Evolutionary conservation across 2,113 vertebrate genomes (phyloP).

Genomic region (Ceyx cyanopectus): DNA sequence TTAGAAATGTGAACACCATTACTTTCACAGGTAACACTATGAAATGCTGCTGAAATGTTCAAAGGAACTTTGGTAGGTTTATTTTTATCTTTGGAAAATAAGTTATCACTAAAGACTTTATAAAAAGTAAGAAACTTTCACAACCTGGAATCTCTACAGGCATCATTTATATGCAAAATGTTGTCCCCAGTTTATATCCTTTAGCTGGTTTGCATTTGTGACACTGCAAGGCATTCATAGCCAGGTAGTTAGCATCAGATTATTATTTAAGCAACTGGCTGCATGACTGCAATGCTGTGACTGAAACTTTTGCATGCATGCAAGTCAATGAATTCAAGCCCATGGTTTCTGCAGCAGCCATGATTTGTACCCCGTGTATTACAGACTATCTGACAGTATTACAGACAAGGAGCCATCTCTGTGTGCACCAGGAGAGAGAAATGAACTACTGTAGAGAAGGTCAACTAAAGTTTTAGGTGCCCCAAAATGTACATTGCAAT

Average conservation of each 20-base stretch:
- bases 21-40: conserved; percentile 22
- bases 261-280: conserved; percentile 3
- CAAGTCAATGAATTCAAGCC: not conserved
- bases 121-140: conserved; percentile 37
- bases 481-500: not conserved
- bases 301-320: not conserved
- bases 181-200: not conserved
- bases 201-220: conserved; percentile 14
- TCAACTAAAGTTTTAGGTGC: not conserved
- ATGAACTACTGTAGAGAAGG: not conserved
- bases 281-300: not conserved
- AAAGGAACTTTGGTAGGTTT: conserved; percentile 39
- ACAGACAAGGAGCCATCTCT: not conserved
- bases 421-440: not conserved
- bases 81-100: conserved; percentile 44
- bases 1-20: conserved; percentile 45
- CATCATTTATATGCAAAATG: not conserved
- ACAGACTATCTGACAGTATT: not conserved
- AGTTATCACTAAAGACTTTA: conserved; percentile 18
- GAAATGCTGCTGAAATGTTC: conserved; percentile 48
- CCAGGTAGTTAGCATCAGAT: conserved; percentile 8
- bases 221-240: not conserved
- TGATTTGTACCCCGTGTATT: not conserved
- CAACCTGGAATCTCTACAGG: not conserved
- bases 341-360: not conserved